These are phyloP conservation scores for Himalopsyche japonica DNA, from an alignment of 2,888 invertebrate genomes.

Conservation along the genomic window DNA sequence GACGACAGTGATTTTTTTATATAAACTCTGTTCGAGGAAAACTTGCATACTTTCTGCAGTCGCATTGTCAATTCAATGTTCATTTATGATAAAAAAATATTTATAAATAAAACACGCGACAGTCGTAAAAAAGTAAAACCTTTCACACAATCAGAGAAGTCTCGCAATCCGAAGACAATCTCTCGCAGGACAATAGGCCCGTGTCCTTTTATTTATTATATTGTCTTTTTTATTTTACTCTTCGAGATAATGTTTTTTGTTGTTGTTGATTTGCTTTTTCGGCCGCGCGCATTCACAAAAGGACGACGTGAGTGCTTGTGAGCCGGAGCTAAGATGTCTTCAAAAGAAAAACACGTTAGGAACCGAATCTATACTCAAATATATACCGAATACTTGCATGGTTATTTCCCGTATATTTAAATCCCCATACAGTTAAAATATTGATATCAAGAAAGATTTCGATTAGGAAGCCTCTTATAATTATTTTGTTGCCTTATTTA, in stretches of 20 bases:
- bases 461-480: too few species aligned
- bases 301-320: conserved; percentile 2
- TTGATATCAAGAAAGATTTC: too few species aligned
- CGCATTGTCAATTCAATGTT: background rate
- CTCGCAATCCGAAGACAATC: background rate
- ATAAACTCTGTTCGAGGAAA: background rate
- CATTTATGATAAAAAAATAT: background rate
- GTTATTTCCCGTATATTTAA: too few species aligned
- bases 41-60: background rate
- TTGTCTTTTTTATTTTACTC: background rate
- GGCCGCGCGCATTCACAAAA: conserved; percentile 22
- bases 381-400: too few species aligned
- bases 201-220: background rate
- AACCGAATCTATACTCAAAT: background rate
- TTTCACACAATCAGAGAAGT: background rate
- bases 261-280: background rate
- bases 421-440: too few species aligned
- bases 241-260: background rate
- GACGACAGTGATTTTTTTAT: too few species aligned
- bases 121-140: background rate
- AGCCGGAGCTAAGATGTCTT: background rate
- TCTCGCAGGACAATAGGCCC: background rate
- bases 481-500: too few species aligned
- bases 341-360: background rate
- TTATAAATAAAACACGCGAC: background rate